Base-by-base conservation (phyloP, 2,113 vertebrate species). In the Clarias macrocephalus region DNA sequence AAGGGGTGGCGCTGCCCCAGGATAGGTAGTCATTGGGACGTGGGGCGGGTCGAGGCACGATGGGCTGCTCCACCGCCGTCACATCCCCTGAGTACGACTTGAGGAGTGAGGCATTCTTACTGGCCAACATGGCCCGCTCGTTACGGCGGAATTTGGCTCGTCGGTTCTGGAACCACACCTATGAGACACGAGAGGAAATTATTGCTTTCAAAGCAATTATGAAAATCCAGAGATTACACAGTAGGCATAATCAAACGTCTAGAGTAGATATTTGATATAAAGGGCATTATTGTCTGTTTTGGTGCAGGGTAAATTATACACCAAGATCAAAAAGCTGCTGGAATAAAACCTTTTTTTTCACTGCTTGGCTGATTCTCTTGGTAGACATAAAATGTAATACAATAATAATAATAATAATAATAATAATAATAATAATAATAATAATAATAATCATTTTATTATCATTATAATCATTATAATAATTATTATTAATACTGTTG, bases 131-230 rank as follows among this genome's bases (percentile, higher is more conserved):
- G 85, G 98, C 97, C 83, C 98, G 93, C 94, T 99, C 98, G 0
- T 99, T 99, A 90, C 98, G 92, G 73, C 98, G 97, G 90, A 99
- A 99, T 93, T 99, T 99, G 30, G 98, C 98, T 91, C 98, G 95
- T 85, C 98, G 92, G 95, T 99, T 99, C 95, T 99, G 98, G 90
- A 99, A 99, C 98, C 98, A 99, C 85, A 99, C 98, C 98, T 99
- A 92, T 18, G 86, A 85, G 37, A 73, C 75, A 60, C 11, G 28
- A 62, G 16, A 8, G 6, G 42, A 79, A 62, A 84, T 66, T 6
- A 65, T 79, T 82, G 19, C 8, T 16, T 30, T 21, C 18, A 28
- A 23, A 13, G n/a, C 13, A 54, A 25, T 33, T 21, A 33, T 66
- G 11, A 81, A 37, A 62, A 6, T 16, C 23, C n/a, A 13, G 56